These are phyloP conservation scores for Bos indicus DNA, from an alignment of 2,113 vertebrate genomes.

Conservation along the genomic window DNA sequence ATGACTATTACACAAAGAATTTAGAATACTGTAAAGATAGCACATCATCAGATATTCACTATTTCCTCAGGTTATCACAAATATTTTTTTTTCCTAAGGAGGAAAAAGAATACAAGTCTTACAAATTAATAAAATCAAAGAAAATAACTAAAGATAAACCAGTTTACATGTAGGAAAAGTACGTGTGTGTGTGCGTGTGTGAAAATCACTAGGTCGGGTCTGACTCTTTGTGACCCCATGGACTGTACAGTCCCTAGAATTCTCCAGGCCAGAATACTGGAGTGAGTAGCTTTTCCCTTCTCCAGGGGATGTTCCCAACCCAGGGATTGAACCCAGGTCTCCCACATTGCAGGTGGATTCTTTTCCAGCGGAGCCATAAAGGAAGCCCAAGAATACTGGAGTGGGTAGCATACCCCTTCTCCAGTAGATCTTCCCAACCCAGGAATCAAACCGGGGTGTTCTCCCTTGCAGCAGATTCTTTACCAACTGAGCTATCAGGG, in stretches of 20 bases:
- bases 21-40: not conserved
- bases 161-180: not conserved
- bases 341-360: not conserved
- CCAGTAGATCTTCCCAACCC: not conserved
- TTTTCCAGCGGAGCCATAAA: not conserved
- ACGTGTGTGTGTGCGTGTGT: not conserved
- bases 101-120: not conserved
- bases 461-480: not conserved
- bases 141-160: not conserved
- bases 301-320: not conserved
- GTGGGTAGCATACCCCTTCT: not conserved
- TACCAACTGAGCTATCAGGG: not conserved
- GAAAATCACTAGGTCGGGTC: not conserved
- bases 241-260: not conserved
- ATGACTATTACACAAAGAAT: slow-evolving; percentile 12
- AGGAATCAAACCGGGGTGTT: not conserved
- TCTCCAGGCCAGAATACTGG: not conserved
- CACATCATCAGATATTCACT: not conserved
- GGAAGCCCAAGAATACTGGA: not conserved
- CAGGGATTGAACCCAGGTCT: not conserved
- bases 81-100: not conserved
- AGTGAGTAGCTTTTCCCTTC: not conserved
- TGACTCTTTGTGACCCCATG: accelerated
- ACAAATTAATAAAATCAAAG: slow-evolving; percentile 9
- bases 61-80: not conserved